Evolutionary conservation across 2,113 vertebrate species (phyloP), one percentile per base, ranked within the genome.

Genomic region (Prunella himalayana): DNA sequence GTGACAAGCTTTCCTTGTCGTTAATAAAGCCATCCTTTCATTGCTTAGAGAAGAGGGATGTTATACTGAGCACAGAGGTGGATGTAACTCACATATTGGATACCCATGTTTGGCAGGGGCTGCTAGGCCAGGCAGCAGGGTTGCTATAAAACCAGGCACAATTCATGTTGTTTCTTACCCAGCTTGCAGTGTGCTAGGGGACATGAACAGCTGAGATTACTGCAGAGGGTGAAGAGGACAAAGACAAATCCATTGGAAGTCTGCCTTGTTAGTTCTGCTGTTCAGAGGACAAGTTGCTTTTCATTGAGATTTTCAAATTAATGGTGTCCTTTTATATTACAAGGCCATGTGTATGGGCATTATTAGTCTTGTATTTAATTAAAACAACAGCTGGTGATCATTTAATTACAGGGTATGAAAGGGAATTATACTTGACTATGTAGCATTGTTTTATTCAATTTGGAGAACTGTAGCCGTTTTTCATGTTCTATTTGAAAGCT

Each of bases 341-440:
- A 19, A 33, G 10, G 2, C 35, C 33, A 51, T 75, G 60, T 70
- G 50, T 81, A 35, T 70, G 68, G 70, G 28, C 35, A 19, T 92
- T 96, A 35, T 39, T 88, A 51, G 20, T 54, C 35, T 81, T 50
- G 28, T 68, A n/a, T 80, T 93, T 93, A 75, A 88, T 92, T 92
- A 86, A 73, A 90, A 78, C 16, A 49, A 35, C 71, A 86, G 86
- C 64, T 93, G 68, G 47, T 78, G 64, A 70, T 81, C 30, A 71
- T 88, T 71, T 79, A 79, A 86, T 85, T 93, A 53, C 30, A 27
- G 14, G 28, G 31, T 66, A 56, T 1, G 2, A 76, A 91, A 63
- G 27, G 24, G 35, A 84, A 42, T 60, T 14, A 31, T 76, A 42
- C 35, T 84, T 83, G 60, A 27, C 27, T 71, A 4, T 28, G 24